Evolutionary conservation across 2,113 vertebrate genomes (phyloP).

Genomic region (Chaenogobius annularis): DNA sequence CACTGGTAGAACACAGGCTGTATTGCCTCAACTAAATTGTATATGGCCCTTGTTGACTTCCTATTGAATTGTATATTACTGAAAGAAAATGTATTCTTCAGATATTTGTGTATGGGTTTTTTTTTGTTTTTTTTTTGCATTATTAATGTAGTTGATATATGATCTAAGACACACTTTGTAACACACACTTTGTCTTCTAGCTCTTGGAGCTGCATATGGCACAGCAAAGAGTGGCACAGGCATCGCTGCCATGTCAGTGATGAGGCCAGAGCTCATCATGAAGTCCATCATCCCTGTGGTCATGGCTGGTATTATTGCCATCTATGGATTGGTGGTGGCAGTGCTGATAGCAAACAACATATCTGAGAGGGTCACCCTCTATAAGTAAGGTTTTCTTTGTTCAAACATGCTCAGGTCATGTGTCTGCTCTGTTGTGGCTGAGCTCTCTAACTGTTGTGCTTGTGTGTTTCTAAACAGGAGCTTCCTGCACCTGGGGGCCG

Average conservation of each 20-base stretch:
- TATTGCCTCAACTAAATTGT: background rate
- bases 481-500: slow-evolving; percentile 95
- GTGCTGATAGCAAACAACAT: slow-evolving; percentile 97
- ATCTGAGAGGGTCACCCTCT: slow-evolving; percentile 81
- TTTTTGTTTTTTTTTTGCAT: background rate
- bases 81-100: background rate
- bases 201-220: slow-evolving; percentile 95
- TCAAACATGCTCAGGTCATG: background rate
- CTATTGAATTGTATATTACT: background rate
- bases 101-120: background rate
- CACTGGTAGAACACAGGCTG: background rate
- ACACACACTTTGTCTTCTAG: slow-evolving; percentile 60
- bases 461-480: slow-evolving; percentile 79
- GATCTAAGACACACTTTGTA: background rate
- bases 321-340: slow-evolving; percentile 97
- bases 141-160: background rate
- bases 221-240: slow-evolving; percentile 98
- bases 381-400: slow-evolving; percentile 80
- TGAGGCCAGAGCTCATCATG: slow-evolving; percentile 99
- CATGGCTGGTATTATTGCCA: slow-evolving; percentile 99
- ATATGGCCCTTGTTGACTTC: no score
- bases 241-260: slow-evolving; percentile 98
- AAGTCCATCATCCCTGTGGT: slow-evolving; percentile 99
- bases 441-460: background rate
- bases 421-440: no score